Evolutionary conservation across 2,888 invertebrate genomes (phyloP).

Genomic region (Folsomia manolachei): DNA sequence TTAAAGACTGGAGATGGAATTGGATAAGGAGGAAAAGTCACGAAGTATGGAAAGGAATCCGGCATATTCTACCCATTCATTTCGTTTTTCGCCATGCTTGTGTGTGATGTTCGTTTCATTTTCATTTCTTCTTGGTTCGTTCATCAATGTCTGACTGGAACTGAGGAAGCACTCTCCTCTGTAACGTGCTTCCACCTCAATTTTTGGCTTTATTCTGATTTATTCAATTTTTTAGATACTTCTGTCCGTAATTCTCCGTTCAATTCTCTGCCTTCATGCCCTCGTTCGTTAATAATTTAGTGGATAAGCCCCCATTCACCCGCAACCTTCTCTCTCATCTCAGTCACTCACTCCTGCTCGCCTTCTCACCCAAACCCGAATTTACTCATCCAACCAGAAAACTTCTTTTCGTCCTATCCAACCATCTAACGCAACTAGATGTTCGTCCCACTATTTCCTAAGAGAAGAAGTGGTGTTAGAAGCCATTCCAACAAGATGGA

Average conservation of each 20-base stretch:
- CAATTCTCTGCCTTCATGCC: conserved; percentile 5
- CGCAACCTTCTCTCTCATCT: neutral
- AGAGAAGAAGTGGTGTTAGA: too few relatives aligned
- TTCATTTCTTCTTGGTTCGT: neutral
- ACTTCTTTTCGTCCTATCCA: too few relatives aligned
- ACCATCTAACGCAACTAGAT: too few relatives aligned
- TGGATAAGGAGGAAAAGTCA: neutral
- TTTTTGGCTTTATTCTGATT: conserved; percentile 5
- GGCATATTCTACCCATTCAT: neutral
- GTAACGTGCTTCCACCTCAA: neutral
- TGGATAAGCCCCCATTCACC: neutral
- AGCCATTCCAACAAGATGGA: neutral
- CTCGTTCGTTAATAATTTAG: neutral
- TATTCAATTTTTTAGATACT: conserved; percentile 7
- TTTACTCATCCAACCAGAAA: neutral
- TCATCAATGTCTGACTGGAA: neutral
- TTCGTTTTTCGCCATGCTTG: neutral
- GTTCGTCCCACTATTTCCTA: too few relatives aligned
- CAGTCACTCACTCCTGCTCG: neutral
- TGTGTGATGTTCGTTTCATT: neutral
- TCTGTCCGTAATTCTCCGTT: conserved; percentile 3
- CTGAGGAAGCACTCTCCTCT: neutral
- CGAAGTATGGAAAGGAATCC: neutral
- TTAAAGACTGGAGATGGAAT: neutral
- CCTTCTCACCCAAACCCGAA: neutral